These are phyloP conservation scores for Corapipo altera DNA, from an alignment of 2,113 vertebrate species.

Conservation along the genomic window DNA sequence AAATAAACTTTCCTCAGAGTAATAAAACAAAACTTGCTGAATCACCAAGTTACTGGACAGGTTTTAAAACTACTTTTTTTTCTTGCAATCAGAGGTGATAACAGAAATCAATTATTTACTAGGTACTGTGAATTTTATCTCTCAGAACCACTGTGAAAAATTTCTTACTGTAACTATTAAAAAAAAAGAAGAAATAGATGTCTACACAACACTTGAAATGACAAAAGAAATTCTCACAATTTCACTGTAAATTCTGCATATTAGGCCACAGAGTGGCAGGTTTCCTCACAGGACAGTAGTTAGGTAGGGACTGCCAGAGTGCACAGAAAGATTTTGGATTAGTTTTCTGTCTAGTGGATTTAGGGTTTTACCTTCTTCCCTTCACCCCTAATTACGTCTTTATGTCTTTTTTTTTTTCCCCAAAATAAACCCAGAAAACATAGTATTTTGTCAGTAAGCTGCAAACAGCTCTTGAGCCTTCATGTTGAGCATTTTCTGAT, in stretches of 20 bases:
- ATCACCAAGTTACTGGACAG: neutral
- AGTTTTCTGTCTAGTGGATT: neutral
- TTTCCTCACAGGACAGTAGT: neutral
- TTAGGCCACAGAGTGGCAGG: neutral
- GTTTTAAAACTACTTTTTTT: neutral
- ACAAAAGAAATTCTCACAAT: neutral
- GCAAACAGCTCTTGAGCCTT: neutral
- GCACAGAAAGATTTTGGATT: neutral
- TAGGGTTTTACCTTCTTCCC: neutral
- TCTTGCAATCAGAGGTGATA: neutral
- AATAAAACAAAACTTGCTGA: neutral
- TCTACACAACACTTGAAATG: neutral
- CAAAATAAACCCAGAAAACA: neutral
- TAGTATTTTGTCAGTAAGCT: neutral
- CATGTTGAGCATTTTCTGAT: neutral
- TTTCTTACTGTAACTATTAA: neutral
- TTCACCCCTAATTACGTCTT: neutral
- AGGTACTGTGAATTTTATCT: neutral
- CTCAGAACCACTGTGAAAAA: neutral
- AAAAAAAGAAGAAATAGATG: neutral
- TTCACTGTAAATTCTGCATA: neutral
- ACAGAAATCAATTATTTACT: neutral
- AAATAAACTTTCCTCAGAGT: neutral
- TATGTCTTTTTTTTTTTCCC: rapidly evolving
- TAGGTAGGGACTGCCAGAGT: neutral